Percentiles rank a stretch among this genome's conserved stretches.
Evolutionary conservation across 2,888 invertebrate genomes (phyloP).

Genomic region (Tetrapedia diversipes): DNA sequence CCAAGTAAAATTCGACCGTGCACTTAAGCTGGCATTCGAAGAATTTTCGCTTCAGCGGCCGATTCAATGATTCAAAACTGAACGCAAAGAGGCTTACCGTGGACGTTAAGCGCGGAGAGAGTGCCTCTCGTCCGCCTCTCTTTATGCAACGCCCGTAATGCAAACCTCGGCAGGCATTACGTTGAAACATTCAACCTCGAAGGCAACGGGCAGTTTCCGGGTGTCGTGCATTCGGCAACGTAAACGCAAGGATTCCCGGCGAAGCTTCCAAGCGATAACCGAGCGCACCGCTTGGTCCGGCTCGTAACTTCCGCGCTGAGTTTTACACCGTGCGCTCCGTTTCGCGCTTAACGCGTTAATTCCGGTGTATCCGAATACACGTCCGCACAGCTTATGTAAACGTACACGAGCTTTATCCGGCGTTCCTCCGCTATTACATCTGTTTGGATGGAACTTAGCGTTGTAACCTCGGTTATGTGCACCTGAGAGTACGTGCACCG

Average conservation of each 20-base stretch:
- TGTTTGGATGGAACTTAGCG: conserved; percentile 36
- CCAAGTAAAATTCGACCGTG: neutral
- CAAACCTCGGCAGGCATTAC: conserved; percentile 6
- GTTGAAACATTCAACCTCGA: conserved; percentile 7
- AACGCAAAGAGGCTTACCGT: neutral
- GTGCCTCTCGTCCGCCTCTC: neutral
- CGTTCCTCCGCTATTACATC: conserved; percentile 39
- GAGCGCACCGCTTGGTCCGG: neutral
- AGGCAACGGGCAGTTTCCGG: neutral
- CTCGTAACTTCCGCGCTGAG: conserved; percentile 12
- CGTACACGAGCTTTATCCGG: conserved; percentile 28
- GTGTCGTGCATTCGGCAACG: neutral
- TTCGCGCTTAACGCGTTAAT: conserved; percentile 39
- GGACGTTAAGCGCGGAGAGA: neutral
- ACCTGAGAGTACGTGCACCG: conserved; percentile 9
- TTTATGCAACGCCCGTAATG: conserved; percentile 14
- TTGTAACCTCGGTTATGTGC: conserved; percentile 18
- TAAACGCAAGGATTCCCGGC: conserved; percentile 22
- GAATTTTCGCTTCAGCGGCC: neutral
- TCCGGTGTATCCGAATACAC: conserved; percentile 25
- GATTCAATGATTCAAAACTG: conserved; percentile 2
- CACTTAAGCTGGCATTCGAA: neutral
- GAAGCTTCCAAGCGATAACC: conserved; percentile 32
- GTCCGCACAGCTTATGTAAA: neutral
- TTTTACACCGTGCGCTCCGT: conserved; percentile 18